A percentile compares a stretch with the other conserved stretches of the same genome.
Conservation (phyloP, 2,797 vertebrate genomes). For the Sorex maritimensis region DNA sequence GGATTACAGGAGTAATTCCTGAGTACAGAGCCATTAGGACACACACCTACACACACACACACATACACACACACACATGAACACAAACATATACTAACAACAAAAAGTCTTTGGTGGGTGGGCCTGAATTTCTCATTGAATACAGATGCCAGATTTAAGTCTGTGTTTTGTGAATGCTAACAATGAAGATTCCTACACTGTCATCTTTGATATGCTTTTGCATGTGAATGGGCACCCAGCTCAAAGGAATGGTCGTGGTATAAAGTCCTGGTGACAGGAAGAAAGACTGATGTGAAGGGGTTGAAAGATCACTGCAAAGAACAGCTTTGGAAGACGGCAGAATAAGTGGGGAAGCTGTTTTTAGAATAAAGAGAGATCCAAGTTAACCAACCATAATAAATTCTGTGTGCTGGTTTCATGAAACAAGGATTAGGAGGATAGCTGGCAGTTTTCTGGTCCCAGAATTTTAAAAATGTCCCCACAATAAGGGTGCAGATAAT, state of each 20-base stretch:
- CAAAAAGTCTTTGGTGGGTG: background rate
- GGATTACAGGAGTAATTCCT: background rate
- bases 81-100: background rate
- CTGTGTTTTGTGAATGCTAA: background rate
- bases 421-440: slow-evolving; percentile 69
- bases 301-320: slow-evolving; percentile 19
- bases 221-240: background rate
- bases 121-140: background rate
- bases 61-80: background rate
- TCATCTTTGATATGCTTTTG: background rate
- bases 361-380: slow-evolving; percentile 61
- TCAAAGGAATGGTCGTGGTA: background rate
- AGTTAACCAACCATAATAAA: slow-evolving; percentile 68
- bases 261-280: background rate
- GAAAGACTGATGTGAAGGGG: background rate
- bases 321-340: background rate
- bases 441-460: slow-evolving; percentile 62
- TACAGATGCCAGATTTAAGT: background rate
- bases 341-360: slow-evolving; percentile 3
- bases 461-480: slow-evolving; percentile 65
- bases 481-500: slow-evolving; percentile 61
- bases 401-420: slow-evolving; percentile 61
- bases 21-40: too few relatives aligned
- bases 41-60: background rate
- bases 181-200: background rate